Conservation (phyloP, 1,140 invertebrate genomes). For the Meteorus sp. region DNA sequence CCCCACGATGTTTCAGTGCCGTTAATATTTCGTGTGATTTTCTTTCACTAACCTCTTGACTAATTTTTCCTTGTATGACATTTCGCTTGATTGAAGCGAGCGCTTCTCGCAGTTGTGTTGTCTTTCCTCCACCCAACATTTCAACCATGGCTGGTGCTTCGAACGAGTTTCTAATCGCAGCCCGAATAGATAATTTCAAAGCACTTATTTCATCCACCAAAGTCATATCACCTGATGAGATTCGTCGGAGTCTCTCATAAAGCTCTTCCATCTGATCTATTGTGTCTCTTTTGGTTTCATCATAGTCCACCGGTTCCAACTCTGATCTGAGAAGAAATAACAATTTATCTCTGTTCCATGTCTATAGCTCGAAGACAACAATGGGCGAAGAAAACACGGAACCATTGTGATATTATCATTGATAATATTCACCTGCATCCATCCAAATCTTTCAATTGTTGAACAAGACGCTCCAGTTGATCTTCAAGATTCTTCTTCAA, state of each 20-base stretch:
- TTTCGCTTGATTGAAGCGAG: conserved; percentile 63
- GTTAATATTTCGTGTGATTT: conserved; percentile 66
- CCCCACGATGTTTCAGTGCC: conserved; percentile 71
- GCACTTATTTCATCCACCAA: conserved; percentile 69
- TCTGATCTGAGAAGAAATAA: conserved; percentile 61
- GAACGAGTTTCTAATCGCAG: conserved; percentile 77
- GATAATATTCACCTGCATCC: conserved; percentile 65
- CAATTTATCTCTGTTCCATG: conserved; percentile 22
- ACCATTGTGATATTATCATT: conserved; percentile 9
- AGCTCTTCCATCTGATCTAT: conserved; percentile 77
- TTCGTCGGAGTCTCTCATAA: conserved; percentile 68
- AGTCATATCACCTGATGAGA: conserved; percentile 72
- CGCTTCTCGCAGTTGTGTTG: conserved; percentile 67
- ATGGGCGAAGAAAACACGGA: neutral
- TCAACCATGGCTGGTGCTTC: conserved; percentile 77
- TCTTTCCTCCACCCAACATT: conserved; percentile 77
- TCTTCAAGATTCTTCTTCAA: conserved; percentile 72
- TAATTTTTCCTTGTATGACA: conserved; percentile 59
- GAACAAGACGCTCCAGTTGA: conserved; percentile 72
- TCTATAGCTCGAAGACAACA: neutral
- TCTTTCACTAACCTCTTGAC: conserved; percentile 45
- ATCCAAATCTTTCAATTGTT: conserved; percentile 75
- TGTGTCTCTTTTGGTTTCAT: conserved; percentile 73
- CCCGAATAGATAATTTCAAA: conserved; percentile 74
- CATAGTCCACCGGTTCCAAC: conserved; percentile 69